Base-by-base conservation (phyloP, 2,797 vertebrate species). In the Holocentrus rufus region DNA sequence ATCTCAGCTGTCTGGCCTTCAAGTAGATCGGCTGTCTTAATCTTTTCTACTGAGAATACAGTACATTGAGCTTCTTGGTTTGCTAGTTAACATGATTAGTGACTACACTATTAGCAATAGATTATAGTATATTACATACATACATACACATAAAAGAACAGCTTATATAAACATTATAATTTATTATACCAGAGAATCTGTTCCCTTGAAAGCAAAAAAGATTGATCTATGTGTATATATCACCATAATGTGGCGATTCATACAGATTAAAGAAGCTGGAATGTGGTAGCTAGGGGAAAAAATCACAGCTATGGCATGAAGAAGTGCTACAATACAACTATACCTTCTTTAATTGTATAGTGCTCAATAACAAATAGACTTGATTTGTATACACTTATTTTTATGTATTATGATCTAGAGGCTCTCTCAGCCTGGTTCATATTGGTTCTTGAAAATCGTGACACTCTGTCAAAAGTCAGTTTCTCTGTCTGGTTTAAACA, bases 21-120 rank as follows among this genome's bases (percentile, higher is more conserved):
- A 64, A 15, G 20, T 3, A n/a, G 56, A 65, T 50, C 4, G 17
- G n/a, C 25, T 52, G 17, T 25, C 25, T 52, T 56, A 1, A 15
- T 61, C 4, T 17, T 5, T 15, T 53, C 62, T 50, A 20, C 64
- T 7, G 34, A 36, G 2, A 68, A 53, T 30, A 57, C 36, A 44
- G 15, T 31, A 65, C 39, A 27, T 65, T 57, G 18, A 73, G 54
- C 8, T 22, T 63, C 15, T 52, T 18, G 27, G 11, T 36, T 59
- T 44, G n/a, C 25, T 27, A 27, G 25, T 27, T 27, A 27, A 27
- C 25, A 27, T 27, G 25, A 27, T 27, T 27, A 27, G 25, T 4
- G 25, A 27, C 25, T 27, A 4, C 2, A 27, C 2, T 27, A 27
- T 27, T 27, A 27, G 25, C 25, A 27, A 7, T 10, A 1, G 10